phyloP scores from a whole-genome alignment of 2,113 vertebrate species.

The Ginglymostoma cirratum region DNA sequence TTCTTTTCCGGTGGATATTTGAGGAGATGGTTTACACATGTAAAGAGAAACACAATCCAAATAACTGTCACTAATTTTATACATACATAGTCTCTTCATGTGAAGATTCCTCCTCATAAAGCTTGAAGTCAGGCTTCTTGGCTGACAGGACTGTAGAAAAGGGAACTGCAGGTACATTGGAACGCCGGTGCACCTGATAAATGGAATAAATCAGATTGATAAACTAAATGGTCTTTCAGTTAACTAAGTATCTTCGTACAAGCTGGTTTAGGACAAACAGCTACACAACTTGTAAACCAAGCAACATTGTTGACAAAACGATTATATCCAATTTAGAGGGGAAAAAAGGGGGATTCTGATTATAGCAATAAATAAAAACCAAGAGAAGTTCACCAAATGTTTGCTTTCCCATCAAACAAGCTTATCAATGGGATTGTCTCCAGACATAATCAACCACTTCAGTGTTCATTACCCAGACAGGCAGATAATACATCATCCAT shows the following conservation, averaged over 20 bases:
- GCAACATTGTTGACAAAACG: not conserved
- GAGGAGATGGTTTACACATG: not conserved
- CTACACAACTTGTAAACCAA: not conserved
- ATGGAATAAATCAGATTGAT: not conserved
- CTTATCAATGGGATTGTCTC: not conserved
- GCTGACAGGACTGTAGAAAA: constrained; percentile 41
- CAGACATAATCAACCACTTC: not conserved
- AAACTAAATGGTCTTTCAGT: not conserved
- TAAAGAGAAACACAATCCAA: not conserved
- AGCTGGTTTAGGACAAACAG: not conserved
- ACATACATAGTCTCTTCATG: constrained; percentile 81
- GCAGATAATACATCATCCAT: not conserved
- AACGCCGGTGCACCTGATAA: not conserved
- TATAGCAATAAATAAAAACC: not conserved
- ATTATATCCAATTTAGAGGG: not conserved
- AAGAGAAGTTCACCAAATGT: not conserved
- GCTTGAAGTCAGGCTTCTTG: constrained; percentile 70
- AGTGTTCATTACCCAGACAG: not conserved
- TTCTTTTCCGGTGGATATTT: not conserved
- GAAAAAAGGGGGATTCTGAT: not conserved
- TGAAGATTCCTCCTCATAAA: constrained; percentile 79
- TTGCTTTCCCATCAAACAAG: not conserved
- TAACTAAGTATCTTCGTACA: not conserved
- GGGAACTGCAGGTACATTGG: not conserved
- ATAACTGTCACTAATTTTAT: not conserved